Evolutionary conservation across 1,140 invertebrate genomes (phyloP).

Genomic region (Drosophila santomea): DNA sequence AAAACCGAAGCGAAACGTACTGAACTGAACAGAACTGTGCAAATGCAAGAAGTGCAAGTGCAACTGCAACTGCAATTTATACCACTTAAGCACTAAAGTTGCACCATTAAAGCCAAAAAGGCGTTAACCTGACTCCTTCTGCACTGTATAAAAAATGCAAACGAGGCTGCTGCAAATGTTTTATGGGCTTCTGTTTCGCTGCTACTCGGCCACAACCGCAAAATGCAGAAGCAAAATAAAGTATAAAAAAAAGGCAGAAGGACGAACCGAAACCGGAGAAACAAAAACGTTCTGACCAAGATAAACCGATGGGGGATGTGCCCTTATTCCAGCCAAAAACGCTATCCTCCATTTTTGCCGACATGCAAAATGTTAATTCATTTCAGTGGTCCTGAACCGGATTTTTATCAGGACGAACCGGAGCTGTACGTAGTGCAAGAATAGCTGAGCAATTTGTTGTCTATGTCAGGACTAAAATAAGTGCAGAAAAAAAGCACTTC

Average conservation of each 20-base stretch:
- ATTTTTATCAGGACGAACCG: slow-evolving; percentile 64
- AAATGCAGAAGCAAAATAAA: slow-evolving; percentile 28
- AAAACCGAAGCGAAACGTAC: slow-evolving; percentile 28
- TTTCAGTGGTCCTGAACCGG: slow-evolving; percentile 67
- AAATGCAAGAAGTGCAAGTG: slow-evolving; percentile 51
- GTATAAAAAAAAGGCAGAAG: slow-evolving; percentile 9
- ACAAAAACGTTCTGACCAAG: slow-evolving; percentile 54
- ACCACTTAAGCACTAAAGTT: slow-evolving; percentile 80
- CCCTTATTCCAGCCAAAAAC: slow-evolving; percentile 36
- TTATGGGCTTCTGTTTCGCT: slow-evolving; percentile 58
- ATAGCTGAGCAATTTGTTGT: slow-evolving; percentile 62
- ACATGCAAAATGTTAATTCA: slow-evolving; percentile 83
- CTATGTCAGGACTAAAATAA: slow-evolving; percentile 8
- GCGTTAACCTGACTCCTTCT: slow-evolving; percentile 63
- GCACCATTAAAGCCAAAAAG: slow-evolving; percentile 75
- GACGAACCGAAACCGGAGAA: slow-evolving; percentile 27
- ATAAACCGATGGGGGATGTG: slow-evolving; percentile 30
- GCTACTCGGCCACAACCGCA: slow-evolving; percentile 23
- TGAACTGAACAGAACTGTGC: slow-evolving; percentile 22
- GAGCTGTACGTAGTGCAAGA: slow-evolving; percentile 16
- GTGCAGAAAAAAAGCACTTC: slow-evolving; percentile 54
- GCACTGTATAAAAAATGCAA: slow-evolving; percentile 46
- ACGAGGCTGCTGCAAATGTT: slow-evolving; percentile 68
- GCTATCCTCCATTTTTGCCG: slow-evolving; percentile 43
- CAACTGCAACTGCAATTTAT: slow-evolving; percentile 75